Base-by-base conservation (phyloP, 2,797 vertebrate genomes). In the Clarias laeviceps region DNA sequence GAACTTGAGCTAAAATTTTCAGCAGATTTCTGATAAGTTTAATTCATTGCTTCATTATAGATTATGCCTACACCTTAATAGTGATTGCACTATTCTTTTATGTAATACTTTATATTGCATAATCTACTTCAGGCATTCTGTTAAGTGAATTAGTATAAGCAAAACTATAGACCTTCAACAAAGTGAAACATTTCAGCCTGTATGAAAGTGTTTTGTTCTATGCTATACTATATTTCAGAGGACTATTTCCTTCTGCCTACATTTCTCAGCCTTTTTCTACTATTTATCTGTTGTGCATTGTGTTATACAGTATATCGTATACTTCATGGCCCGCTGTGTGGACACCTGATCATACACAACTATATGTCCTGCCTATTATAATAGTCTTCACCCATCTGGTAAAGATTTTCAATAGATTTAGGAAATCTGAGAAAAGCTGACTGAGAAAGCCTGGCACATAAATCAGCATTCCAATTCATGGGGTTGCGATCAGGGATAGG, bases 271-370 rank as follows among this genome's bases (percentile, higher is more conserved):
- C 45, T 54, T 27, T 74, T 56, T 56, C 7, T 27, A 17, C 15
- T 27, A 54, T 73, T 50, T 73, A 50, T 73, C 40, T 54, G 22
- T 56, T 76, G 73, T 76, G 73, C 32, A 57, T 20, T 76, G 27
- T 4, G 8, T 17, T 74, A 27, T 27, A 62, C 20, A n/a, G n/a
- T n/a, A n/a, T n/a, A n/a, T n/a, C 6, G 4, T 59, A 50, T 6
- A 72, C 22, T 24, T 40, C n/a, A 45, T 72, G 4, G 34, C 20
- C 34, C 40, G 11, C 11, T 45, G 9, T 37, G 17, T 34, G 32
- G 18, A 11, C 68, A 22, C 9, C 24, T 24, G 37, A 24, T 37
- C 4, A 40, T 5, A 40, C 37, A 72, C 11, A 24, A 1, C 20
- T 4, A 40, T 5, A 17, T 70, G 68, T 70, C 8, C 68, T 72